These are phyloP conservation scores for Cirrhinus mrigala DNA, from an alignment of 2,797 vertebrate species.

Conservation along the genomic window DNA sequence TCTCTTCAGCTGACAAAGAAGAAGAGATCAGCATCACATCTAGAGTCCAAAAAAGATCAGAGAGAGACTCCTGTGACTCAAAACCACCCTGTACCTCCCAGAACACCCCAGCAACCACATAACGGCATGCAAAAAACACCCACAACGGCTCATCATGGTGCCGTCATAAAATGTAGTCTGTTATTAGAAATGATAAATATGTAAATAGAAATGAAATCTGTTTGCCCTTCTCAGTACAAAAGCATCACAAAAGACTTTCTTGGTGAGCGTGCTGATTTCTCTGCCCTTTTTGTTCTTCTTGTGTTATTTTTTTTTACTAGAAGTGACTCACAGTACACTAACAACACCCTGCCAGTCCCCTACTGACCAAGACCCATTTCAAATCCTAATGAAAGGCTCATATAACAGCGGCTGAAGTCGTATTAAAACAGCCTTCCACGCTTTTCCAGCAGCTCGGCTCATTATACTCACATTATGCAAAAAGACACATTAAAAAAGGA, in stretches of 20 bases:
- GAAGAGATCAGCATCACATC: neutral
- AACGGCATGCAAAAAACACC: neutral
- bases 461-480: slow-evolving; percentile 34
- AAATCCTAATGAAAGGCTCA: slow-evolving; percentile 14
- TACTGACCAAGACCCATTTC: slow-evolving; percentile 1
- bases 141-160: neutral
- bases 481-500: slow-evolving; percentile 9
- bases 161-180: neutral
- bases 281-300: neutral
- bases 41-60: neutral
- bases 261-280: neutral
- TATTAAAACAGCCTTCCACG: slow-evolving; percentile 4
- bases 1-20: too few relatives aligned
- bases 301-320: neutral
- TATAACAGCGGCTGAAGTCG: neutral
- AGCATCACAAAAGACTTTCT: neutral
- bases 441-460: slow-evolving; percentile 1
- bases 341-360: neutral
- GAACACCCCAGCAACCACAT: neutral
- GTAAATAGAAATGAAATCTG: neutral
- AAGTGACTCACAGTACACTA: slow-evolving; percentile 22
- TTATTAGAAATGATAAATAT: neutral
- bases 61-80: neutral
- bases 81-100: neutral
- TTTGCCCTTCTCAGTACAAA: neutral